These are phyloP conservation scores for Collichthys lucidus DNA, from an alignment of 2,113 vertebrate species.

Conservation along the genomic window DNA sequence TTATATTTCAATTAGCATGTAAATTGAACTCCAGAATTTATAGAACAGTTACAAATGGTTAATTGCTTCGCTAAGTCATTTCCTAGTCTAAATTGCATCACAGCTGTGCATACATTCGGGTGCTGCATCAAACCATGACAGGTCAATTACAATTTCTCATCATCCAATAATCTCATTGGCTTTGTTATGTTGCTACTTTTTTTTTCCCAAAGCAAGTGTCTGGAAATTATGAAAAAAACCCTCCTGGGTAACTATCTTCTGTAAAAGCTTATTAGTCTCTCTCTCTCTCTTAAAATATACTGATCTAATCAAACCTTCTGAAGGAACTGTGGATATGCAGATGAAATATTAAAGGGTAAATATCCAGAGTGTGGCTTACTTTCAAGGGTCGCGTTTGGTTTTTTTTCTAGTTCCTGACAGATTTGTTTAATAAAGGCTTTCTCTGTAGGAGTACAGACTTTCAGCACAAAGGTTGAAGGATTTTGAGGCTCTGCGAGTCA, in stretches of 20 bases:
- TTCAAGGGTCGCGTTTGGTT: not conserved
- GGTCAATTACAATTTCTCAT: constrained; percentile 45
- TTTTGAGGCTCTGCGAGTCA: not conserved
- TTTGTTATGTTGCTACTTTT: constrained; percentile 24
- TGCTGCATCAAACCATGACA: constrained; percentile 53
- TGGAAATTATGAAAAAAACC: not conserved
- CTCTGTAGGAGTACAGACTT: not conserved
- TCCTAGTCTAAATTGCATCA: constrained; percentile 58
- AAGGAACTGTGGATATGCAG: not conserved
- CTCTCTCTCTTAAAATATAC: constrained; percentile 9
- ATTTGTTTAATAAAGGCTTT: constrained; percentile 11
- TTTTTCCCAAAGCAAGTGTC: not conserved
- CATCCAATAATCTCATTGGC: constrained; percentile 42
- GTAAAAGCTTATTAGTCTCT: not conserved
- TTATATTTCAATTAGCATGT: constrained; percentile 46
- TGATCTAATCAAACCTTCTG: not conserved
- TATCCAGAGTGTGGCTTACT: not conserved
- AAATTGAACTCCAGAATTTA: constrained; percentile 36
- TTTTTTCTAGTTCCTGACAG: not conserved
- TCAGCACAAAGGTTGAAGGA: not conserved
- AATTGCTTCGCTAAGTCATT: constrained; percentile 38
- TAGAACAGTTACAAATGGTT: constrained; percentile 31
- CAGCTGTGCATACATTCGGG: constrained; percentile 37
- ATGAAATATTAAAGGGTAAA: not conserved
- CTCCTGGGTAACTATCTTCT: not conserved